phyloP scores from a whole-genome alignment of 2,113 vertebrate genomes.

The Tachysurus vachellii region DNA sequence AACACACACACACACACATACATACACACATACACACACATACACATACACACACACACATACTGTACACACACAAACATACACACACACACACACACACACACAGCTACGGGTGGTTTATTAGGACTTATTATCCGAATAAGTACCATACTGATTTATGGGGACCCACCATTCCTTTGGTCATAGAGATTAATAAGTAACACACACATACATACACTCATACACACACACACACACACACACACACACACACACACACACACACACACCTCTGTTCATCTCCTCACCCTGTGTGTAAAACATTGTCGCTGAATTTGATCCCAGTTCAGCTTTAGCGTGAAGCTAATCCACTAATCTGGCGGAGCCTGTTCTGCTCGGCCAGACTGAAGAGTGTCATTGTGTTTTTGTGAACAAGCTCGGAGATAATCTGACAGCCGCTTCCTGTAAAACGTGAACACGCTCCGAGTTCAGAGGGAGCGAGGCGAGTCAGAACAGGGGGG shows the following conservation, averaged over 20 bases:
- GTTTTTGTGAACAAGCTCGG: not conserved
- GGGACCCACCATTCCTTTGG: too few species aligned
- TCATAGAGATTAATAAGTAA: too few species aligned
- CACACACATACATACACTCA: too few species aligned
- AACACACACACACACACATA: not conserved
- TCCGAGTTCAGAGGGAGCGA: not conserved
- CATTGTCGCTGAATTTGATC: not conserved
- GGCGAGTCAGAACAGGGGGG: not conserved
- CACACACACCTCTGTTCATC: not conserved
- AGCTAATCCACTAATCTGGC: constrained; percentile 20
- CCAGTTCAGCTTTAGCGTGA: constrained; percentile 1
- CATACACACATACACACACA: not conserved
- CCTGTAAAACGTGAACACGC: constrained; percentile 2
- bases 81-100: not conserved
- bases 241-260: too few species aligned
- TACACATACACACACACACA: too few species aligned
- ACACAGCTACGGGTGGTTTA: too few species aligned
- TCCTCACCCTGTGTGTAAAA: not conserved
- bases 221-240: too few species aligned
- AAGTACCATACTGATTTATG: too few species aligned
- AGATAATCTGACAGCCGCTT: constrained; percentile 3
- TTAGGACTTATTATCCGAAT: too few species aligned
- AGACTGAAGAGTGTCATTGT: constrained; percentile 20
- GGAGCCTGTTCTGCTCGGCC: not conserved
- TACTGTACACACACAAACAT: too few species aligned